Evolutionary conservation across 2,113 vertebrate species (phyloP), one percentile per base, ranked within the genome.

Genomic region (Lathamus discolor): DNA sequence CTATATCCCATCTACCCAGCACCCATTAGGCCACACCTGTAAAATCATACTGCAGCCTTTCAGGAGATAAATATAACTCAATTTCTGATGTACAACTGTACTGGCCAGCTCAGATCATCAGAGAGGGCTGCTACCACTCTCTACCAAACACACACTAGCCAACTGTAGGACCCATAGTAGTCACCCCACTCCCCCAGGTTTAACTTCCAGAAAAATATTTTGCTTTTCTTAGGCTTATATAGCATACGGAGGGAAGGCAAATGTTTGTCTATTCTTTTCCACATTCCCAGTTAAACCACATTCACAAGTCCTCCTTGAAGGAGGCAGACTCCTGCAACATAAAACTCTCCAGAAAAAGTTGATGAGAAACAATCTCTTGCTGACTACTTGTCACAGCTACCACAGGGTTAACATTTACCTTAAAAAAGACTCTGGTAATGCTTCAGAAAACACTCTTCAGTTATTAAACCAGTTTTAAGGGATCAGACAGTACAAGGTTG

Each of bases 271-370:
- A 28, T 25, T 77, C 41, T 86, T 41, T 70, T 55, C 49, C 41
- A 57, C 46, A 15, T 39, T 52, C 39, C n/a, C 1, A 0, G 28
- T 51, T 72, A 59, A 87, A 63, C 9, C 43, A 69, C 17, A 55
- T 44, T 84, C 29, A 66, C 0, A 1, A 74, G 22, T 48, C 29
- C 16, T 80, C 24, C 27, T 31, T 62, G 35, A 46, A 93, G 59
- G 19, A 78, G 6, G 28, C 41, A 48, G 1, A 3, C 10, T 75
- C 39, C 55, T 64, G 46, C 52, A 76, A 37, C 0, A 0, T 9
- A 51, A 46, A 90, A 80, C 16, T 43, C 70, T 31, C 19, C 4
- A 10, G 29, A 70, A 75, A 74, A 91, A 75, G 13, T 10, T 57
- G 17, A 59, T 51, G n/a, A 75, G 43, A 55, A 91, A 68, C 43